Evolutionary conservation across 2,797 vertebrate genomes (phyloP), one percentile per base, ranked within the genome.

Genomic region (Prunella strophiata): DNA sequence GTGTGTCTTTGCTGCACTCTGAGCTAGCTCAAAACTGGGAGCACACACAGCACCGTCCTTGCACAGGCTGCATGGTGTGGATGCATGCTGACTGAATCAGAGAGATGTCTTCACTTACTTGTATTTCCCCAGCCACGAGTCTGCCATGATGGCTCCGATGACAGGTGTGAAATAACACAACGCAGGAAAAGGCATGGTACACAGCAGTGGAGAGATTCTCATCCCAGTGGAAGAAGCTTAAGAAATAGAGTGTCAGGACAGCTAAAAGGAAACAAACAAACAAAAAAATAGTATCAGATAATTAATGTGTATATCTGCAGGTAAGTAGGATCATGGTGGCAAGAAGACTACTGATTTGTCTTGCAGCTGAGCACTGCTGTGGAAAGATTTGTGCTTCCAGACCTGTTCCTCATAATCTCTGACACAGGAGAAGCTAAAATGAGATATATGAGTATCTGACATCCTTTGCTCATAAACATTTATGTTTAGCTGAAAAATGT

Each of bases 151-250:
- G 48, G 99, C 99, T 90, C 99, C 99, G 18, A 99, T 94, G 61
- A 99, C 96, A 22, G 99, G 99, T 6, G 99, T 99, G 97, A 99
- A 99, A 95, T 99, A 99, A 97, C 99, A 99, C 42, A 99, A 98
- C 2, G 99, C 97, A n/a, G 2, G 98, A 98, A 97, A 99, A 99
- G 94, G 99, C 99, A 13, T 99, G 99, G 97, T 99, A 99, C 76
- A 99, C 89, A 7, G 99, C 98, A 0, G 99, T 99, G 94, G 99
- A 99, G 12, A 98, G 98, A 91, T 99, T 97, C 89, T 98, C 98
- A 96, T 98, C 98, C 99, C 99, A 99, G 43, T 98, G 97, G 59
- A 99, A 98, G 96, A 99, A 99, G 87, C 98, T 97, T 82, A 99
- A 95, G 96, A 99, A 99, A 96, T 99, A 99, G 5, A 99, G 96